Conservation (phyloP, 2,113 vertebrate genomes). For the Kobus ellipsiprymnus region DNA sequence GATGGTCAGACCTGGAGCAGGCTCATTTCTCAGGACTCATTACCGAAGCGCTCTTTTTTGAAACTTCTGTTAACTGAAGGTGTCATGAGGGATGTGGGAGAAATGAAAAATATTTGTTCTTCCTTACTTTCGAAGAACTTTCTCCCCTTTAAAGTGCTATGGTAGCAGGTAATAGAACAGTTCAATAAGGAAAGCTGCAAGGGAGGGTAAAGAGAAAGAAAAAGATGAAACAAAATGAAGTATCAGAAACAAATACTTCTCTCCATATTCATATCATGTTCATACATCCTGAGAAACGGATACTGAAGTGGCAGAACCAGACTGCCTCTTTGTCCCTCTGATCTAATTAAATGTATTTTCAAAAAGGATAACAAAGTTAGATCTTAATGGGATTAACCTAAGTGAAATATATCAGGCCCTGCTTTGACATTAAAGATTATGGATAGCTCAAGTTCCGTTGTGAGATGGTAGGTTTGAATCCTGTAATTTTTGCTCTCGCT, state of each 20-base stretch:
- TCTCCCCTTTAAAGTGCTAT: not conserved
- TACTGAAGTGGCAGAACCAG: not conserved
- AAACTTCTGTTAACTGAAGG: not conserved
- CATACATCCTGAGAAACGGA: not conserved
- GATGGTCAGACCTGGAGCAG: not conserved
- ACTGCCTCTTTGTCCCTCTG: not conserved
- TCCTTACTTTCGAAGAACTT: not conserved
- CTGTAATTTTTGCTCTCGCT: not conserved
- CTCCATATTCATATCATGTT: not conserved
- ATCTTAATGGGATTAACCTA: conserved; percentile 56
- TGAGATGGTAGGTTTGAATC: not conserved
- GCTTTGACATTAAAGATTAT: conserved; percentile 36
- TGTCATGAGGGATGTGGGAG: not conserved
- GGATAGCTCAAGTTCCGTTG: not conserved
- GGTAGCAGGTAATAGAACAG: not conserved
- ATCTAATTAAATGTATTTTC: conserved; percentile 65
- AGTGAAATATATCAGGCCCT: conserved; percentile 45
- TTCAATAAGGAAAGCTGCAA: not conserved
- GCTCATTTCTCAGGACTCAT: not conserved
- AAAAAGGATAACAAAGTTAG: conserved; percentile 33
- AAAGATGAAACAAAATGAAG: not conserved
- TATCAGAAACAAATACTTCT: not conserved
- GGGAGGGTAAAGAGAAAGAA: not conserved
- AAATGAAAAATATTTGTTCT: not conserved
- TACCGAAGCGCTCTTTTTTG: not conserved